Evolutionary conservation across 2,888 invertebrate species (phyloP).

Genomic region (Ligdia adustata): DNA sequence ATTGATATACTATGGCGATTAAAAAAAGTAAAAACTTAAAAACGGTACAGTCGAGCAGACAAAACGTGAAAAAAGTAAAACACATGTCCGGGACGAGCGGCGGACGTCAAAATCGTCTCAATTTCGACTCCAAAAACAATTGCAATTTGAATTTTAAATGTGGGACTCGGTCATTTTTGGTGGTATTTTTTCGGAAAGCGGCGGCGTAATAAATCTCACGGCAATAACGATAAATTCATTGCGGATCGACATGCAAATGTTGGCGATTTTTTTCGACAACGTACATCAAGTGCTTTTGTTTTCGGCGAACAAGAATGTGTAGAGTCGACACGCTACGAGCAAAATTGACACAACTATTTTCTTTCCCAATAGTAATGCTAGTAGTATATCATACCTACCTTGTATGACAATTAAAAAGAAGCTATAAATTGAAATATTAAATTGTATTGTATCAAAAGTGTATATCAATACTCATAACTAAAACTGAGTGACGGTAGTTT

Average conservation of each 20-base stretch:
- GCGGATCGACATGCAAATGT: slow-evolving; percentile 83
- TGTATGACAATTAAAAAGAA: too few species aligned
- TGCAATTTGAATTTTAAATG: slow-evolving; percentile 80
- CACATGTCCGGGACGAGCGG: slow-evolving; percentile 68
- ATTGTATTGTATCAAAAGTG: too few species aligned
- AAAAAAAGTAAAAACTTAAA: slow-evolving; percentile 35
- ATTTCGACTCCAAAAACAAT: slow-evolving; percentile 78
- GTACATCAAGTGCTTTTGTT: slow-evolving; percentile 65
- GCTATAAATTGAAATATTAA: too few species aligned
- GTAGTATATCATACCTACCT: too few species aligned
- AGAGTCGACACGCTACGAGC: slow-evolving; percentile 50
- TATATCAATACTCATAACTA: too few species aligned
- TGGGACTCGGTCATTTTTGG: slow-evolving; percentile 72
- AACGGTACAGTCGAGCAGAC: slow-evolving; percentile 43
- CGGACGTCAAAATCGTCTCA: slow-evolving; percentile 81
- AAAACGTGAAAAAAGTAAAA: slow-evolving; percentile 42
- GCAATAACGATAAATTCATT: slow-evolving; percentile 84
- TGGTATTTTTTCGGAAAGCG: slow-evolving; percentile 73
- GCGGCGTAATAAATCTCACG: slow-evolving; percentile 74
- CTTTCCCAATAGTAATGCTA: too few species aligned
- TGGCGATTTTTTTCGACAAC: slow-evolving; percentile 71
- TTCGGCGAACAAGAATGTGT: slow-evolving; percentile 38
- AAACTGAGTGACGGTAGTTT: too few species aligned
- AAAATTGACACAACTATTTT: too few species aligned
- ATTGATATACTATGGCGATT: slow-evolving; percentile 67